A percentile compares a stretch with the other conserved stretches of the same genome.
Evolutionary conservation across 2,797 vertebrate genomes (phyloP).

Genomic region (Cryptoblepharus egeriae): DNA sequence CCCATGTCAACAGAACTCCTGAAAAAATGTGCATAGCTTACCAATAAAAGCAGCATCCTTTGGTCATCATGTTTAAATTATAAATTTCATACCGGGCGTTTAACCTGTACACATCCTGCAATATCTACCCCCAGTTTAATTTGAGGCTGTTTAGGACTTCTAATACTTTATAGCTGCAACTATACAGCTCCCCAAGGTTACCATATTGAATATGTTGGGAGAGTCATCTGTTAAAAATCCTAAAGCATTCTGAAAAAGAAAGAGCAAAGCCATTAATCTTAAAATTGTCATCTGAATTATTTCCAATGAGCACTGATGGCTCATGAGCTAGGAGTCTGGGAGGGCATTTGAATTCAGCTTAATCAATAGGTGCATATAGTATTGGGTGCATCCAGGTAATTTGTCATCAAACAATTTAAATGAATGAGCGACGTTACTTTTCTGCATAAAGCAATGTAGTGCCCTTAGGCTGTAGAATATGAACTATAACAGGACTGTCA

Average conservation of each 20-base stretch:
- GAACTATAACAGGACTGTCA: slow-evolving; percentile 23
- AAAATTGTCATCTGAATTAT: slow-evolving; percentile 81
- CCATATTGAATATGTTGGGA: slow-evolving; percentile 49
- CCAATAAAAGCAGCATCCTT: not conserved
- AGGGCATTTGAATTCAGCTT: slow-evolving; percentile 76
- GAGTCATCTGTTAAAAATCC: slow-evolving; percentile 72
- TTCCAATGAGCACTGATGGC: slow-evolving; percentile 75
- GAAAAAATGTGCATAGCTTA: not conserved
- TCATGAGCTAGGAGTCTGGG: slow-evolving; percentile 62
- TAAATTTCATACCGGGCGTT: not conserved
- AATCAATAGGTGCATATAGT: slow-evolving; percentile 80
- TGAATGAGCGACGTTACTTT: slow-evolving; percentile 56
- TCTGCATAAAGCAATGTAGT: slow-evolving; percentile 51
- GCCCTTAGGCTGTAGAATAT: slow-evolving; percentile 59
- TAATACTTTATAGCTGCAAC: slow-evolving; percentile 23
- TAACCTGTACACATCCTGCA: not conserved
- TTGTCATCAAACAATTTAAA: slow-evolving; percentile 75
- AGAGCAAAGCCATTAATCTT: slow-evolving; percentile 78
- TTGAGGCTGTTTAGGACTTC: slow-evolving; percentile 32
- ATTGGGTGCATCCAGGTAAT: slow-evolving; percentile 72
- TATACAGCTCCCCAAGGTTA: slow-evolving; percentile 70
- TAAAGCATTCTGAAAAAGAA: slow-evolving; percentile 71
- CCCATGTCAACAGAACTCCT: not conserved
- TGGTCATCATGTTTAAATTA: not conserved
- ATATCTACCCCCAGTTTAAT: slow-evolving; percentile 14